These are phyloP conservation scores for Plutella xylostella DNA, from an alignment of 2,888 invertebrate species.

Conservation along the genomic window DNA sequence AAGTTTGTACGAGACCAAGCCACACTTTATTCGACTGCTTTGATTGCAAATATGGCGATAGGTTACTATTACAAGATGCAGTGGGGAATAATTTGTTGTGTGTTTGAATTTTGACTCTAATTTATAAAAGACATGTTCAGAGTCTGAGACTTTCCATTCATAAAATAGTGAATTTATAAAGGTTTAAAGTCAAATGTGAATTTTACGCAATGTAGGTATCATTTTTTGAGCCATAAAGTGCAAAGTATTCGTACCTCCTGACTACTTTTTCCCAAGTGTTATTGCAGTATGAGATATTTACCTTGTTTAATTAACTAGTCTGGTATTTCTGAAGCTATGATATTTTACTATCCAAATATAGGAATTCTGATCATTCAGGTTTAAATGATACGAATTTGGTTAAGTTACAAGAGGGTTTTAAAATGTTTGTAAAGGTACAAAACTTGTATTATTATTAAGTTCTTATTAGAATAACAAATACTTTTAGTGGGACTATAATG, in stretches of 20 bases:
- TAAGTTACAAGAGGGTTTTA: background rate
- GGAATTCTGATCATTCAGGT: too few relatives aligned
- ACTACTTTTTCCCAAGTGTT: too few relatives aligned
- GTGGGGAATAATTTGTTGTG: conserved; percentile 47
- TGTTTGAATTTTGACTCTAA: conserved; percentile 49
- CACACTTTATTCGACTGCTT: too few relatives aligned
- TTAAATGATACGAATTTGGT: too few relatives aligned
- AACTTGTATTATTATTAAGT: too few relatives aligned
- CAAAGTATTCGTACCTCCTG: too few relatives aligned
- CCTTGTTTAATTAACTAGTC: background rate
- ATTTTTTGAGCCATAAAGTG: background rate
- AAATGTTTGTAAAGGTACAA: background rate
- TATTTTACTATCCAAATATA: too few relatives aligned
- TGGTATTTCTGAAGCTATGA: too few relatives aligned
- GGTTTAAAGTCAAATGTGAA: conserved; percentile 54
- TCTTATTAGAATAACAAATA: too few relatives aligned
- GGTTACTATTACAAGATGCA: conserved; percentile 51
- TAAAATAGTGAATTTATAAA: conserved; percentile 31
- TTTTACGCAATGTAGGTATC: conserved; percentile 59
- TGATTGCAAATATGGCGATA: conserved; percentile 65
- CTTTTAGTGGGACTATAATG: too few relatives aligned
- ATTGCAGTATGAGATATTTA: too few relatives aligned
- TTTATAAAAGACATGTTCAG: conserved; percentile 47
- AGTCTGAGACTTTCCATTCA: conserved; percentile 32
- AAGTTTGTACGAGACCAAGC: too few relatives aligned